These are phyloP conservation scores for Drosophila greeni DNA, from an alignment of 2,888 invertebrate species.

Conservation along the genomic window DNA sequence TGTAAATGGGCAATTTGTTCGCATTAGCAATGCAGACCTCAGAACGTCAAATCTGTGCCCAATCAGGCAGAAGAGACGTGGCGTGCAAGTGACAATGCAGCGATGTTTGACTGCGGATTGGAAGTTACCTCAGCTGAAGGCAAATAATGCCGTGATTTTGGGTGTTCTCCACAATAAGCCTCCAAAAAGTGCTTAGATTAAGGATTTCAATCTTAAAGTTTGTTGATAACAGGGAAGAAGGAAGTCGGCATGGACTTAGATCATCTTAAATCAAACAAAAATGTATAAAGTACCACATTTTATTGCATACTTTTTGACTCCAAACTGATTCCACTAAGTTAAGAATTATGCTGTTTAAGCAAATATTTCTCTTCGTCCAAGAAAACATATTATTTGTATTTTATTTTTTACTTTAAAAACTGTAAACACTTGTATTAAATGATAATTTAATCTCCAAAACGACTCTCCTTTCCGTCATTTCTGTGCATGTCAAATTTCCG, in stretches of 20 bases:
- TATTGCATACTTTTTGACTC: not conserved
- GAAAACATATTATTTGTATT: too few relatives aligned
- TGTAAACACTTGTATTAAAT: not conserved
- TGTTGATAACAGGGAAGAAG: not conserved
- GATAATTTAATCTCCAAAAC: not conserved
- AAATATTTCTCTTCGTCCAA: too few relatives aligned
- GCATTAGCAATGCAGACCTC: slow-evolving; percentile 36
- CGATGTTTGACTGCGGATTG: not conserved
- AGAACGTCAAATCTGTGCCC: slow-evolving; percentile 17
- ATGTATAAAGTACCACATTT: too few relatives aligned
- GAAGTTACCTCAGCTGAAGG: not conserved
- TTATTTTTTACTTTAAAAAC: too few relatives aligned
- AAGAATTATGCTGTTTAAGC: too few relatives aligned
- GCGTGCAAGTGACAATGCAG: slow-evolving; percentile 3
- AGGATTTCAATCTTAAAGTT: not conserved
- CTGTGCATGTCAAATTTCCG: not conserved
- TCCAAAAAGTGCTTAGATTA: not conserved
- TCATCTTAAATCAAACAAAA: not conserved
- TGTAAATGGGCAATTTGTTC: slow-evolving; percentile 50
- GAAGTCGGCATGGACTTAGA: not conserved
- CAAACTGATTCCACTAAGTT: too few relatives aligned
- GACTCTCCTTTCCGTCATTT: not conserved
- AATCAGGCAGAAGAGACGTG: not conserved
- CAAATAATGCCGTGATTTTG: not conserved
- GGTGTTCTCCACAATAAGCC: not conserved